Conservation (phyloP, 92 coral and sea anemone genomes). For the Virgularia gustaviana region DNA sequence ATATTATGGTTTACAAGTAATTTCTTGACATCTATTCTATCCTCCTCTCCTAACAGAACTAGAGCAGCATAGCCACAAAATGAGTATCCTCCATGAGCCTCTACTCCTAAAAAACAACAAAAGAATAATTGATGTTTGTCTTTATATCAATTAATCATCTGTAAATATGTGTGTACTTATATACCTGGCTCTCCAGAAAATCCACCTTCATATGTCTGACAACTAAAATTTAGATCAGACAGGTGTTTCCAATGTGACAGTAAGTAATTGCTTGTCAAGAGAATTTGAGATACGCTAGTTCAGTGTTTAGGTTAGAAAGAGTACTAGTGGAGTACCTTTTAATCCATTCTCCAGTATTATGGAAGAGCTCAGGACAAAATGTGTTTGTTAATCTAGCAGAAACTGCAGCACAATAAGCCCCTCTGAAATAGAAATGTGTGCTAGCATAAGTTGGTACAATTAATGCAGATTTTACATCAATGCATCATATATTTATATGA, state of each 20-base stretch:
- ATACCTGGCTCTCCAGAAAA: constrained; percentile 86
- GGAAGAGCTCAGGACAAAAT: constrained; percentile 72
- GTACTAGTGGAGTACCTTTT: constrained; percentile 31
- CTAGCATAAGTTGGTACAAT: not conserved
- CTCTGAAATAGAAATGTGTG: constrained; percentile 49
- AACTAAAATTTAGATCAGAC: not conserved
- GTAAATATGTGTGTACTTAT: not conserved
- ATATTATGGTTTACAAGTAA: constrained; percentile 45
- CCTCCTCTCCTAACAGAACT: constrained; percentile 70
- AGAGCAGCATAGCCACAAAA: constrained; percentile 94
- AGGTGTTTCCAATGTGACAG: not conserved
- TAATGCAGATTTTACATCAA: too few species aligned
- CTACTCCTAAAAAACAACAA: constrained; percentile 60
- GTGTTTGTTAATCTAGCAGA: constrained; percentile 74
- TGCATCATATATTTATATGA: too few species aligned
- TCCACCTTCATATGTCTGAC: constrained; percentile 98
- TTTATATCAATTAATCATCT: not conserved
- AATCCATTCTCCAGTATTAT: constrained; percentile 95
- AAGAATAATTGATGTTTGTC: too few species aligned
- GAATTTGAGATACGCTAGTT: too few species aligned
- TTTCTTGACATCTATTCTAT: constrained; percentile 60
- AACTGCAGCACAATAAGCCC: constrained; percentile 93
- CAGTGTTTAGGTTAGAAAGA: too few species aligned
- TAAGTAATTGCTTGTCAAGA: too few species aligned
- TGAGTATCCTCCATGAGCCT: constrained; percentile 97